Evolutionary conservation across 2,797 vertebrate species (phyloP), one percentile per base, ranked within the genome.

Genomic region (Manis pentadactyla): DNA sequence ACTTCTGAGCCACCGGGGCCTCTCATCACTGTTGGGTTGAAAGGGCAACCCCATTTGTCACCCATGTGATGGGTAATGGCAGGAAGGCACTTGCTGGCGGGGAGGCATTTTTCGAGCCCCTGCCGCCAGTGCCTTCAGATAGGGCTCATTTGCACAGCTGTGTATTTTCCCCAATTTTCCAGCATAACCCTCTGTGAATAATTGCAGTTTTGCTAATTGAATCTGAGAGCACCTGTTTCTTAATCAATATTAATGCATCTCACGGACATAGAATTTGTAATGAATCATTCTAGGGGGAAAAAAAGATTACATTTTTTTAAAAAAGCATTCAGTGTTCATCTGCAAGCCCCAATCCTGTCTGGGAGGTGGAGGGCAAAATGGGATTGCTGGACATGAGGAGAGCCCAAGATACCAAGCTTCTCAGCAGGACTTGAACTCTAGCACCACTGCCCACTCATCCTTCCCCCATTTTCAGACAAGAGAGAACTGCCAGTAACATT

Each of bases 221-320:
- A 97, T 96, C 96, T 81, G 91, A 96, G 90, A 97, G 77, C 95
- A 97, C 94, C 97, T 97, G 95, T 97, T 98, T 96, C 96, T 97
- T 97, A 98, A 98, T 97, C 97, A 96, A 97, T 97, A 97, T 98
- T 98, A 98, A 97, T 97, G 90, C 68, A 75, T 89, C 27, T 66
- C 83, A 93, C 88, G 83, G 79, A 90, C 53, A 57, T 19, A 66
- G 94, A 97, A 98, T 97, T 81, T 89, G 23, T 93, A 97, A 97
- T 97, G 94, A 97, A 90, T 97, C 87, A 55, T 94, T 89, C 87
- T 81, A 7, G 42, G 19, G 23, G 27, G 51, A 46, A 46, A 31
- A 21, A 4, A 39, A 90, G 59, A 95, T 95, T 93, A 53, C 84
- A 92, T 85, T 91, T 68, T 74, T 39, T 69, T 7, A 5, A 4